Percentiles rank a stretch among this genome's conserved stretches.
Conservation (phyloP, 2,113 vertebrate species). For the Aix galericulata region DNA sequence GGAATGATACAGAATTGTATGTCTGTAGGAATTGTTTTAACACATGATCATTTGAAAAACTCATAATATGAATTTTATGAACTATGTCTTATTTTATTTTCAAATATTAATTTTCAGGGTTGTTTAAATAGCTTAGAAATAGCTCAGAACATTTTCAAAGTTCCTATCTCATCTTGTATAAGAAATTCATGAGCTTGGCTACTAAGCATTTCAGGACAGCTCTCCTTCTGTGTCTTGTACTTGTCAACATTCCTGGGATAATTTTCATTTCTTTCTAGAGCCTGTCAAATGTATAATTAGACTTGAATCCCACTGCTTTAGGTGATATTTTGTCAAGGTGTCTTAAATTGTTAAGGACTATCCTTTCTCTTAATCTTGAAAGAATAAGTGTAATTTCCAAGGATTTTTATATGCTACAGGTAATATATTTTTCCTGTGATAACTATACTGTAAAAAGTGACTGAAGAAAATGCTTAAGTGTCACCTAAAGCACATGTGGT, state of each 20-base stretch:
- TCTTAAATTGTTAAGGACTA: constrained; percentile 4
- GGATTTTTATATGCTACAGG: neutral
- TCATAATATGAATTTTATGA: neutral
- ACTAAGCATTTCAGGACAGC: neutral
- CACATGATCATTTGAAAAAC: neutral
- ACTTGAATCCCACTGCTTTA: constrained; percentile 29
- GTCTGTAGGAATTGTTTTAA: neutral
- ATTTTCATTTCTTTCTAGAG: constrained; percentile 36
- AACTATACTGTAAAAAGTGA: neutral
- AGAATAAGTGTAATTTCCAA: neutral
- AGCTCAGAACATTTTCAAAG: neutral
- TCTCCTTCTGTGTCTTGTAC: constrained; percentile 5
- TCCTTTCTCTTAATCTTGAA: neutral
- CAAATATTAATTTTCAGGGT: neutral
- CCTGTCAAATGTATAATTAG: constrained; percentile 10
- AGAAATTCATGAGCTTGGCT: neutral
- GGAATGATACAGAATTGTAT: neutral
- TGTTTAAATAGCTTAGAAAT: constrained; percentile 14
- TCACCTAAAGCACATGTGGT: neutral
- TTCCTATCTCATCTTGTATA: constrained; percentile 22
- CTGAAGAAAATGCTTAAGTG: neutral
- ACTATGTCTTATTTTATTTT: neutral
- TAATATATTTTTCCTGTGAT: constrained; percentile 7
- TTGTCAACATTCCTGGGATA: neutral
- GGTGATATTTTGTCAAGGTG: constrained; percentile 20